Conservation (phyloP, 1,140 invertebrate species). For the Augochlora pura region DNA sequence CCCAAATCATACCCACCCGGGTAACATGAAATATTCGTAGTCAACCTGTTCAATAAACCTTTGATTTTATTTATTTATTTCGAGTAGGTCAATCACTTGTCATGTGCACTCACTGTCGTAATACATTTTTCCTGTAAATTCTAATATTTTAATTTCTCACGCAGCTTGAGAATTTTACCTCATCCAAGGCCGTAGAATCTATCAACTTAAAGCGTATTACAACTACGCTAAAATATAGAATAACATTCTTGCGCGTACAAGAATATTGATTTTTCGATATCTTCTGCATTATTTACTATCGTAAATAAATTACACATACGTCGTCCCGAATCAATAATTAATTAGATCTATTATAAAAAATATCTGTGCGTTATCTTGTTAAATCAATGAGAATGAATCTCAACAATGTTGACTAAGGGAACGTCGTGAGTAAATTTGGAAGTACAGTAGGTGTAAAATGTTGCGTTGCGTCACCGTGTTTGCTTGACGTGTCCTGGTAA, state of each 20-base stretch:
- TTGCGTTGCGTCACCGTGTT: too few relatives aligned
- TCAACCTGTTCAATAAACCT: neutral
- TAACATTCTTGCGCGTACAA: neutral
- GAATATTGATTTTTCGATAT: slow-evolving; percentile 26
- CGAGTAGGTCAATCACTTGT: neutral
- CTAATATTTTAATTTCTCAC: neutral
- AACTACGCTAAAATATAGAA: neutral
- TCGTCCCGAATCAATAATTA: too few relatives aligned
- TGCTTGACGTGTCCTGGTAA: too few relatives aligned
- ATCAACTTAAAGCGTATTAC: neutral
- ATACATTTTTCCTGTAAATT: too few relatives aligned
- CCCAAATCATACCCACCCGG: neutral
- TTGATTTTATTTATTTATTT: neutral
- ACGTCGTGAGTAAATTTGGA: slow-evolving; percentile 14
- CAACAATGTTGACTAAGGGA: neutral
- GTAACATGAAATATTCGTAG: neutral
- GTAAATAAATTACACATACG: neutral
- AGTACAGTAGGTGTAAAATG: slow-evolving; percentile 4
- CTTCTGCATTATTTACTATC: neutral
- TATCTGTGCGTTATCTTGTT: neutral
- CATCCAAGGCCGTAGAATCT: neutral
- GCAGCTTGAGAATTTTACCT: neutral
- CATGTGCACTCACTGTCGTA: too few relatives aligned
- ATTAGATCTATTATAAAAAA: neutral
- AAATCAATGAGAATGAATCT: neutral